Base-by-base conservation (phyloP, 1,140 invertebrate genomes). In the Aphelenchoides avenae region DNA sequence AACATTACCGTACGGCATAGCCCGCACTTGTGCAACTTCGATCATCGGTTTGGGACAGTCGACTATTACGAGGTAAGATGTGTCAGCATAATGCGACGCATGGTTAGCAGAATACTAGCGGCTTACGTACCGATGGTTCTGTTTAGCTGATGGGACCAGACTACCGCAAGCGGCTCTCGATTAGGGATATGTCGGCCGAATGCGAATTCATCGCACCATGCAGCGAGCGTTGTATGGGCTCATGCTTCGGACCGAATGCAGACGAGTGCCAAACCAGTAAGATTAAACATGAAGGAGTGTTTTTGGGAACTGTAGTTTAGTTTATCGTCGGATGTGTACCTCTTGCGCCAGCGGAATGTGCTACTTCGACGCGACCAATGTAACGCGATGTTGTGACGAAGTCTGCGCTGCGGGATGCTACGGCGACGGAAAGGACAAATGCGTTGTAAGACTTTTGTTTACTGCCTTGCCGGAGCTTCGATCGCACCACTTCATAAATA, bases 341-440 rank as follows among this genome's bases (percentile, higher is more conserved):
- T 26, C 34, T 20, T 62, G 60, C 46, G 62, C 61, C 18, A 57
- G 61, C 22, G 62, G 62, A 26, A 5, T 20, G 5, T 62, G 60
- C 42, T 62, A 56, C 33, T 20, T 18, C 6, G 49, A 62, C 36
- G 62, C 0, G 1, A 3, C 34, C n/a, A 62, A 51, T 5, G 33
- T 36, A 24, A 40, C 22, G 11, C 58, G 58, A 24, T 66, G 64
- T 30, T 66, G 64, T 34, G 65, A 66, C 40, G 66, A 70, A 22
- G 49, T 60, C 11, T 66, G 64, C 47, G 30, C 61, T n/a, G 64
- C 39, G 6, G 64, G 64, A 2, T 66, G 64, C 33, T 47, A 34
- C 4, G 64, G 64, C 18, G 57, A 70, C 24, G 64, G 64, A 4
- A 47, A 65, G 15, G 60, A 72, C 15, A 55, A 66, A 42, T 66